Base-by-base conservation (phyloP, 2,888 invertebrate species). In the Harpagoxenus sublaevis region DNA sequence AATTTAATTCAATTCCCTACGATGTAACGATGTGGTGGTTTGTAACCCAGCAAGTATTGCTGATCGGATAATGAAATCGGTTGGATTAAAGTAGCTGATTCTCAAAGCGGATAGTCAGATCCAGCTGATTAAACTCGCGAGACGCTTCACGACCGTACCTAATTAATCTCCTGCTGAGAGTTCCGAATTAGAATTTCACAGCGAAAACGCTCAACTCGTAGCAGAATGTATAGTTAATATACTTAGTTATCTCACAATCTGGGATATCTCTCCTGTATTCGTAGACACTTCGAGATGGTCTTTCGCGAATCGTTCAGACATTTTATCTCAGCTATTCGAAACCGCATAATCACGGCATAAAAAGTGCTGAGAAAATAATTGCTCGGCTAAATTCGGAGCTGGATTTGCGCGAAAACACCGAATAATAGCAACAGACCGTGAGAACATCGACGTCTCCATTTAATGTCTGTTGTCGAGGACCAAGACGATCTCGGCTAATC, bases 61-160 rank as follows among this genome's bases (percentile, higher is more conserved):
- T 35, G 35, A 0, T 68, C 55, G 84, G 71, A 84, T 86, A 86
- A 86, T 85, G 60, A 84, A 85, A 85, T 87, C 84, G 83, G 77
- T 79, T 74, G 82, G 83, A 82, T 90, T 87, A 82, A 88, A 79
- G 75, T 39, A 18, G 9, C 9, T 55, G 79, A 71, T 71, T 45
- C 45, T 71, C 71, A 70, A 57, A 79, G 79, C 15, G 48, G 8
- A 35, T 45, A 79, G 31, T 55, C 45, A 31, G 71, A 57, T 35
- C 31, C 70, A 57, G 23, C 57, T 79, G 79, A 81, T 81, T 73
- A 60, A 60, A 28, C n/a, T 73, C 73, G 35, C 48, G 71, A 57
- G 48, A 48, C 79, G 48, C n/a, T 48, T 79, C 35, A 31, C 31
- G 57, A 62, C 35, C 18, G 31, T 28, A 45, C 23, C 71, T 79